Evolutionary conservation across 2,888 invertebrate genomes (phyloP).

Genomic region (Eristalis arbustorum): DNA sequence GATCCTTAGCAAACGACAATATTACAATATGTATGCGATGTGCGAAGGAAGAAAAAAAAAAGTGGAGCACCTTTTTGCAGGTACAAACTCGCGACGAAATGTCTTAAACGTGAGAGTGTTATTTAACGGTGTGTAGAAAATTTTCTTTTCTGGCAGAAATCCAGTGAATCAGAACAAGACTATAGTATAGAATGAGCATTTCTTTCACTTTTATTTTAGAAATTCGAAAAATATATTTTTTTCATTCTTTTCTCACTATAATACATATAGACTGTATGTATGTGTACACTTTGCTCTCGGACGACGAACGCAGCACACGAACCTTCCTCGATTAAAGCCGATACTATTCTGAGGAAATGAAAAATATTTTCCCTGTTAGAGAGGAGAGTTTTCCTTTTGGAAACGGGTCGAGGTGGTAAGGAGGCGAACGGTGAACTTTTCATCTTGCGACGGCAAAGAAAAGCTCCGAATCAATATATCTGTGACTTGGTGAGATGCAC

Average conservation of each 20-base stretch:
- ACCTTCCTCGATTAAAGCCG: constrained; percentile 80
- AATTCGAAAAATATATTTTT: constrained; percentile 56
- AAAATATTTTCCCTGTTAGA: constrained; percentile 47
- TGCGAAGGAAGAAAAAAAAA: not conserved
- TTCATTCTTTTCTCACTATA: constrained; percentile 72
- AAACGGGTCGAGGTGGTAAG: constrained; percentile 1
- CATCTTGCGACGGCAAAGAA: constrained; percentile 60
- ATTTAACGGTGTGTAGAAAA: constrained; percentile 55
- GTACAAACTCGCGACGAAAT: constrained; percentile 33
- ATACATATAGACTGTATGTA: constrained; percentile 74
- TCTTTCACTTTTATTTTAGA: constrained; percentile 43
- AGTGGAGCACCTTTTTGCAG: constrained; percentile 22
- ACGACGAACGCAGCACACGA: constrained; percentile 75
- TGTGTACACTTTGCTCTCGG: constrained; percentile 73
- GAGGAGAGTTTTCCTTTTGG: constrained; percentile 54
- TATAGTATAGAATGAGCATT: constrained; percentile 23
- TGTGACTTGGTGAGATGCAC: constrained; percentile 61
- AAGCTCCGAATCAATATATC: constrained; percentile 68
- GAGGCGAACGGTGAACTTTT: constrained; percentile 21
- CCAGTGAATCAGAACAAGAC: constrained; percentile 44
- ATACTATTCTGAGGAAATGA: constrained; percentile 77
- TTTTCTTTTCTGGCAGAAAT: constrained; percentile 58
- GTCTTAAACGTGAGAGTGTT: constrained; percentile 39
- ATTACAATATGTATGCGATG: not conserved
- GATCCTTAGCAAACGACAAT: not conserved